Conservation (phyloP, 2,888 invertebrate genomes). For the Drosophila siamana region DNA sequence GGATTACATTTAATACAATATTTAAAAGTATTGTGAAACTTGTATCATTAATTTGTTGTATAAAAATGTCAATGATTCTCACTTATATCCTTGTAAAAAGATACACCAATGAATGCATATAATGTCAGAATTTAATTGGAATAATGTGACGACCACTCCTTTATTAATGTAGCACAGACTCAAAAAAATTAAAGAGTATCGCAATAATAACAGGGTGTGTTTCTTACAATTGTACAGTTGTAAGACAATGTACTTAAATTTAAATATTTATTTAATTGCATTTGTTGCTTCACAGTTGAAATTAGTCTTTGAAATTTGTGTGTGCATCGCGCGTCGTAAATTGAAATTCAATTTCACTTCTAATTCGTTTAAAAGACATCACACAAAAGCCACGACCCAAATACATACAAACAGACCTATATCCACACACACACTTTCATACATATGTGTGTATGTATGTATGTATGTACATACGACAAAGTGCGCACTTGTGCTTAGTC, state of each 20-base stretch:
- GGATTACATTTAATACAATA: neutral
- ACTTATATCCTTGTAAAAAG: too few relatives aligned
- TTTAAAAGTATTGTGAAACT: too few relatives aligned
- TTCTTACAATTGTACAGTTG: slow-evolving; percentile 7
- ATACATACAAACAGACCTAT: neutral
- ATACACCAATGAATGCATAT: too few relatives aligned
- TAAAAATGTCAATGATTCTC: too few relatives aligned
- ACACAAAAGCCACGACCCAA: slow-evolving; percentile 10
- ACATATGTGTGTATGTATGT: neutral
- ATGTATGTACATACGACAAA: slow-evolving; percentile 1
- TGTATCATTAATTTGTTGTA: too few relatives aligned
- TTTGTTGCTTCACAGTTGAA: slow-evolving; percentile 12
- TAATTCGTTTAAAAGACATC: slow-evolving; percentile 55
- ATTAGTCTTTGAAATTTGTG: slow-evolving; percentile 33
- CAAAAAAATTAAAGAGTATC: neutral
- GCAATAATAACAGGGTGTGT: slow-evolving; percentile 29
- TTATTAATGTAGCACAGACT: neutral
- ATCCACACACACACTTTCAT: neutral
- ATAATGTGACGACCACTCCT: too few relatives aligned
- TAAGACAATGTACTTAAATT: slow-evolving; percentile 57
- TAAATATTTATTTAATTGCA: slow-evolving; percentile 76
- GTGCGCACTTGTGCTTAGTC: slow-evolving; percentile 2
- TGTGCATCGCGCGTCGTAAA: slow-evolving; percentile 31
- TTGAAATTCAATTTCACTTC: slow-evolving; percentile 53
- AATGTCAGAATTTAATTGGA: too few relatives aligned